These are phyloP conservation scores for Murina feae DNA, from an alignment of 2,113 vertebrate species.

Conservation along the genomic window DNA sequence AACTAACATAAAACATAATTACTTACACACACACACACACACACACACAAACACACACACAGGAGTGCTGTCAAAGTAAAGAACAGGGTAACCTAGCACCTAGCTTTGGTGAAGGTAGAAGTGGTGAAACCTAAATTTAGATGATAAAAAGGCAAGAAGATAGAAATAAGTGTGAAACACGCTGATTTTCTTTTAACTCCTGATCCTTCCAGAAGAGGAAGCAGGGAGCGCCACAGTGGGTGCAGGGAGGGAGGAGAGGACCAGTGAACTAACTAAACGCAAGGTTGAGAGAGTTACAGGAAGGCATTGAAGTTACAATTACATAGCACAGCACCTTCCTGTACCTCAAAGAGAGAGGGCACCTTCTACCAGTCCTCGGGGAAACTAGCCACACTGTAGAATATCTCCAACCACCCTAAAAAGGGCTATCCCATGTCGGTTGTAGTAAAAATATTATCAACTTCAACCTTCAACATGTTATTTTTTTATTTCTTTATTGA, in stretches of 20 bases:
- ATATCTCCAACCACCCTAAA: background rate
- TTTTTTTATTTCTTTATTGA: no score
- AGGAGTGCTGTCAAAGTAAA: background rate
- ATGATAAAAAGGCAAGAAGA: background rate
- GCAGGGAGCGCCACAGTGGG: background rate
- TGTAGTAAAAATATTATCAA: background rate
- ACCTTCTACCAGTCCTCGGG: no score
- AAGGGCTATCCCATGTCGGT: background rate
- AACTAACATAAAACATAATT: background rate
- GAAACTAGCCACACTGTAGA: background rate
- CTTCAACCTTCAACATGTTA: background rate
- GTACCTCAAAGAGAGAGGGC: background rate
- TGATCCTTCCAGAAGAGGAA: background rate
- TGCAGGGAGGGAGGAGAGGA: rapidly evolving
- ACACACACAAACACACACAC: background rate
- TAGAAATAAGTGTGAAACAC: background rate
- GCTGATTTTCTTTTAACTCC: background rate
- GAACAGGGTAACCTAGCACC: background rate
- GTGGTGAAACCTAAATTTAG: background rate
- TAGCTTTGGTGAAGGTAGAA: background rate
- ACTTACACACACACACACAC: no score
- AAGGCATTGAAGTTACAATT: background rate
- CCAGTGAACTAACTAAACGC: background rate
- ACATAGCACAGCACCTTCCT: background rate
- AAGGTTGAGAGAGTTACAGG: background rate